Base-by-base conservation (phyloP, 2,888 invertebrate genomes). In the Chorisops tibialis region DNA sequence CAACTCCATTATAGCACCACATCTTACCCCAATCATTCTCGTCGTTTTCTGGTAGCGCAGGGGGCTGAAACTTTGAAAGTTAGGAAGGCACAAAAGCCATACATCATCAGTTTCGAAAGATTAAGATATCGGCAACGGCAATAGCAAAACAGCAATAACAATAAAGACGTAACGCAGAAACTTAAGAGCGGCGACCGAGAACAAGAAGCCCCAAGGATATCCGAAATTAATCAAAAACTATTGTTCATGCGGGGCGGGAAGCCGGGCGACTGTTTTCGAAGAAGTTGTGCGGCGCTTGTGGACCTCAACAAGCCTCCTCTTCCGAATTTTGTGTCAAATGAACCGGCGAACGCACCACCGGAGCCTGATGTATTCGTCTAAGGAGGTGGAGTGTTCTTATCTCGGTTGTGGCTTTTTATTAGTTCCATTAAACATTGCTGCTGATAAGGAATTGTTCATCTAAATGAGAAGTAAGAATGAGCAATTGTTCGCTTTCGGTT, bases 41-140 rank as follows among this genome's bases (percentile, higher is more conserved):
- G 30, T 56, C 16, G 22, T 22, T 12, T 21, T 19, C 24, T 30
- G 16, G 6, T 1, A 41, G n/a, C 6, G 41, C 11, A 2, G 41
- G 12, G n/a, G 30, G 16, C 12, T 12, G 9, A 11, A 38, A 38
- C n/a, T n/a, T 11, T 2, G 12, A 16, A 38, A 39, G 14, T 39
- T 35, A 11, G 21, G 30, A 45, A 56, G 45, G 43, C 43, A 56
- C 56, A 63, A 67, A 68, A 67, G 64, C 66, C 66, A 67, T 68
- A 66, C 61, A 68, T 68, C 68, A 68, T 68, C 68, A 68, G 66
- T 68, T 68, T 67, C 63, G 65, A 64, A 68, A 67, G 67, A 68
- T 68, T 68, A 68, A 64, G 61, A 67, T 68, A 68, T 67, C 66
- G 67, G 66, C 62, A 62, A 50, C 54, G 63, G 59, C 61, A 65